Evolutionary conservation across 2,888 invertebrate genomes (phyloP).

Genomic region (Heliconius charithonia): DNA sequence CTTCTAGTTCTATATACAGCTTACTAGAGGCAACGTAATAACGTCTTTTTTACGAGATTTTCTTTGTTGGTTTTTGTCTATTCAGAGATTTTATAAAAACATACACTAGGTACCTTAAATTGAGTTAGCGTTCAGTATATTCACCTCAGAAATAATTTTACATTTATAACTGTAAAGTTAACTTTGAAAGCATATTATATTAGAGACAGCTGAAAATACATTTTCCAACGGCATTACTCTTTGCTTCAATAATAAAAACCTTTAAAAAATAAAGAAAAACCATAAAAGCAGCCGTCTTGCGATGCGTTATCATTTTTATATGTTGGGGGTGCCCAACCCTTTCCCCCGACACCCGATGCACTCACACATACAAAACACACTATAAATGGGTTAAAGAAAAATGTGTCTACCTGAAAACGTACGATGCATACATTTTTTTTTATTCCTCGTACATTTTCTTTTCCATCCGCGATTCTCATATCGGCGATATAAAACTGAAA

Average conservation of each 20-base stretch:
- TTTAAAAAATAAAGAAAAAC: slow-evolving; percentile 82
- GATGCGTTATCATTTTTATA: slow-evolving; percentile 85
- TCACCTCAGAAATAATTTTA: slow-evolving; percentile 25
- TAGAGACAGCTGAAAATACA: slow-evolving; percentile 43
- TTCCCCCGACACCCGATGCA: slow-evolving; percentile 66
- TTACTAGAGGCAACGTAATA: slow-evolving; percentile 3
- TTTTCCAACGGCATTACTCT: slow-evolving; percentile 53
- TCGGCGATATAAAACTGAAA: slow-evolving; percentile 84
- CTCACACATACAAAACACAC: slow-evolving; percentile 65
- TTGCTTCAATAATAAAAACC: slow-evolving; percentile 73
- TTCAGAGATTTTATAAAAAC: slow-evolving; percentile 13
- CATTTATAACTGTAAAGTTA: slow-evolving; percentile 9
- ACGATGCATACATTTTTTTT: slow-evolving; percentile 80
- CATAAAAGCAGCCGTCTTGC: slow-evolving; percentile 84
- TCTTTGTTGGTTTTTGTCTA: slow-evolving; percentile 2
- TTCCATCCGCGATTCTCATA: slow-evolving; percentile 84
- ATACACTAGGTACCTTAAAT: background rate
- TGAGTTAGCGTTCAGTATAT: slow-evolving; percentile 7
- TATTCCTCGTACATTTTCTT: slow-evolving; percentile 81
- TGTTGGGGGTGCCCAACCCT: slow-evolving; percentile 71
- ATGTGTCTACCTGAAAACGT: slow-evolving; percentile 84
- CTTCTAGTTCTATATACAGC: background rate
- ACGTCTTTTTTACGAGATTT: background rate
- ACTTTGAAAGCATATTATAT: slow-evolving; percentile 32
- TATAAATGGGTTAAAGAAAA: slow-evolving; percentile 84